A percentile compares a stretch with the other conserved stretches of the same genome.
phyloP scores from a whole-genome alignment of 2,888 invertebrate species.

The Drosophila aldrichi region DNA sequence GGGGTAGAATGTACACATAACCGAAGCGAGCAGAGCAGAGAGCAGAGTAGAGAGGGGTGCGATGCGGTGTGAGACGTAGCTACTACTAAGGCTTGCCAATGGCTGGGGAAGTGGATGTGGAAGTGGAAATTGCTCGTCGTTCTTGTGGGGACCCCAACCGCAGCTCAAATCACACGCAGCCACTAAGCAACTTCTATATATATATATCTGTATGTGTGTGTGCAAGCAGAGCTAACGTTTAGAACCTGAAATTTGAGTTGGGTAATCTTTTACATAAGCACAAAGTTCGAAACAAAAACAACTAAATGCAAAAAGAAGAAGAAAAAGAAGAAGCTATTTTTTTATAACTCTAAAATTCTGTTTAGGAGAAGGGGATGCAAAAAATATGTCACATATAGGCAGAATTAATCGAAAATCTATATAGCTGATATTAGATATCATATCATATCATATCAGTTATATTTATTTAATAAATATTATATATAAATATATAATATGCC shows the following conservation, averaged over 20 bases:
- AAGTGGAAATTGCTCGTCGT: conserved; percentile 59
- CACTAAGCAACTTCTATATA: conserved; percentile 9
- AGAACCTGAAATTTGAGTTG: conserved; percentile 19
- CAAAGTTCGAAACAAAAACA: conserved; percentile 8
- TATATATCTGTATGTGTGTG: conserved; percentile 1
- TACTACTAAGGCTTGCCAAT: conserved; percentile 16
- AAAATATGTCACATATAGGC: background rate
- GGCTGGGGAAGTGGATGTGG: conserved; percentile 56
- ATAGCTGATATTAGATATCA: too few relatives aligned
- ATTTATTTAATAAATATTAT: background rate
- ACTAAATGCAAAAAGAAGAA: background rate
- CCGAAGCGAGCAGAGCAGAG: background rate
- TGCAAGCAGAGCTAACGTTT: conserved; percentile 5
- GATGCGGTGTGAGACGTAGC: background rate
- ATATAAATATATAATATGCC: background rate
- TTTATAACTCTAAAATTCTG: background rate
- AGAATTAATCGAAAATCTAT: background rate
- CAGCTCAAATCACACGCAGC: conserved; percentile 50
- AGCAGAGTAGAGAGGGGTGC: too few relatives aligned
- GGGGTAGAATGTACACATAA: conserved; percentile 4
- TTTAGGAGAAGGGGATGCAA: background rate
- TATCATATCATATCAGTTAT: too few relatives aligned
- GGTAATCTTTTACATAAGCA: conserved; percentile 27
- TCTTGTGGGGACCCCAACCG: conserved; percentile 31
- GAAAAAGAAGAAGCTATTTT: background rate